These are phyloP conservation scores for Ascaphus truei DNA, from an alignment of 2,113 vertebrate genomes.

Conservation along the genomic window DNA sequence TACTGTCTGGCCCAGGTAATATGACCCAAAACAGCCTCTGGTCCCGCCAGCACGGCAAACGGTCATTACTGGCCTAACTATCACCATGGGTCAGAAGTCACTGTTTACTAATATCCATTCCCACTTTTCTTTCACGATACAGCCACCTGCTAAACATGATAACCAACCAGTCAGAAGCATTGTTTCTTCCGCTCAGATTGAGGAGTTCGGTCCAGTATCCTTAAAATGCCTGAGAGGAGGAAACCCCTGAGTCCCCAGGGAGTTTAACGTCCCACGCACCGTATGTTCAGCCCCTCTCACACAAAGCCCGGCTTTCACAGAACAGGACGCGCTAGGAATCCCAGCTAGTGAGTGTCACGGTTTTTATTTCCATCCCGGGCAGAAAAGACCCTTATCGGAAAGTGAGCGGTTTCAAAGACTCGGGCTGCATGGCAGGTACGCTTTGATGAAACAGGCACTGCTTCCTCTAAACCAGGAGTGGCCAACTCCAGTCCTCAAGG, in stretches of 20 bases:
- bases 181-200: background rate
- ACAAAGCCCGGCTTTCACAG: constrained; percentile 27
- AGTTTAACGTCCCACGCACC: constrained; percentile 6
- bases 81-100: too few relatives aligned
- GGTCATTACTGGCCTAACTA: too few relatives aligned
- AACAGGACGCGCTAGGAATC: constrained; percentile 8
- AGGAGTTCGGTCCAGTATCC: constrained; percentile 1
- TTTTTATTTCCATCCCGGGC: constrained; percentile 26
- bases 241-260: background rate
- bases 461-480: constrained; percentile 12
- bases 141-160: background rate
- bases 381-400: constrained; percentile 20
- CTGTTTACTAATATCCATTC: too few relatives aligned
- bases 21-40: too few relatives aligned
- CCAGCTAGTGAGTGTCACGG: constrained; percentile 19
- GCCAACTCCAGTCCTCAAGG: too few relatives aligned
- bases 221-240: background rate
- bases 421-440: background rate
- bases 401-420: constrained; percentile 6
- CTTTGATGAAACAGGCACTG: background rate
- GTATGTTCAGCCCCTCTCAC: constrained; percentile 3
- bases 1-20: too few relatives aligned
- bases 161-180: background rate
- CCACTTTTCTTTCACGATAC: background rate
- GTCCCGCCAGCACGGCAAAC: too few relatives aligned